Percentiles rank a stretch among this genome's conserved stretches.
Conservation (phyloP, 2,113 vertebrate genomes). For the Gadus chalcogrammus region DNA sequence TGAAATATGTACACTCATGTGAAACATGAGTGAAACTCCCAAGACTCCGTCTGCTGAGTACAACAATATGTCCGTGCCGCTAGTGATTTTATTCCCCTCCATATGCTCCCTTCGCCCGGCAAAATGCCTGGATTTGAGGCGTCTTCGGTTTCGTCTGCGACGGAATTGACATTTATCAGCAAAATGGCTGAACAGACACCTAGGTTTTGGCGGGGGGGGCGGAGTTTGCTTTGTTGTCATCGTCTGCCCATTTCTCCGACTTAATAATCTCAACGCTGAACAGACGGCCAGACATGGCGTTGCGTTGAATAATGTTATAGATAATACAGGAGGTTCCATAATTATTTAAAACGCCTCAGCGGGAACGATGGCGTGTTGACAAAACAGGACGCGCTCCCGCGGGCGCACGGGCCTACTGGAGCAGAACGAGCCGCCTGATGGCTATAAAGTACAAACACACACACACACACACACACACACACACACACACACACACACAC, state of each 20-base stretch:
- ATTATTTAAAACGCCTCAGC: conserved; percentile 69
- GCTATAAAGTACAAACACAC: conserved; percentile 35
- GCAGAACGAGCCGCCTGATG: conserved; percentile 62
- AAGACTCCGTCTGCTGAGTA: too few relatives aligned
- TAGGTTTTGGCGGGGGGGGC: not conserved
- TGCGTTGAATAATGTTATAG: conserved; percentile 10
- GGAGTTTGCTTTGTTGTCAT: not conserved
- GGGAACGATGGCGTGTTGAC: conserved; percentile 60
- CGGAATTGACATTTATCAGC: not conserved
- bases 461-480: too few relatives aligned
- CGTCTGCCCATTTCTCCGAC: conserved; percentile 34
- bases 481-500: too few relatives aligned
- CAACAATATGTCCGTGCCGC: too few relatives aligned
- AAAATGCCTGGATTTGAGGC: too few relatives aligned
- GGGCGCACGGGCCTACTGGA: conserved; percentile 55
- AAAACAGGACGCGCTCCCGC: conserved; percentile 58
- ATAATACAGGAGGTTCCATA: conserved; percentile 48
- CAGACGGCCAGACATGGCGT: conserved; percentile 12
- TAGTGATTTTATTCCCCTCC: too few relatives aligned
- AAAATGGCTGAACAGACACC: not conserved
- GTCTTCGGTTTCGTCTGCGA: too few relatives aligned
- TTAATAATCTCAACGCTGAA: not conserved
- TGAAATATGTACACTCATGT: too few relatives aligned
- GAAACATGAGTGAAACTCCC: too few relatives aligned
- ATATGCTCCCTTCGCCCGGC: too few relatives aligned